A percentile compares a stretch with the other conserved stretches of the same genome.
These are phyloP conservation scores for Dolichoris vasculosae DNA, from an alignment of 1,140 invertebrate species.

Conservation along the genomic window DNA sequence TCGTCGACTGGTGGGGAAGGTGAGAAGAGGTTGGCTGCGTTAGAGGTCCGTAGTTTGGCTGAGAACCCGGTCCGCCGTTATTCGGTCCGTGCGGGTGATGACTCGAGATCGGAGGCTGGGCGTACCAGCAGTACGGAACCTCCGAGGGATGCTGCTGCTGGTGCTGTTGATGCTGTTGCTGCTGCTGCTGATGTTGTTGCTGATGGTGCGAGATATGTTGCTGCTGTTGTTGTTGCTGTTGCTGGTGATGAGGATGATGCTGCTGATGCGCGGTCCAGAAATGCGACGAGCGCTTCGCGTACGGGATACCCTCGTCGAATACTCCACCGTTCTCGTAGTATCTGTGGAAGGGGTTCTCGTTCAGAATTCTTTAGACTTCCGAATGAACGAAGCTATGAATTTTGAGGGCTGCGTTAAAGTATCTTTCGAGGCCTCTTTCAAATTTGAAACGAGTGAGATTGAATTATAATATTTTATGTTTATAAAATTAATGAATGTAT, in stretches of 20 bases:
- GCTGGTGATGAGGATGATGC: slow-evolving; percentile 60
- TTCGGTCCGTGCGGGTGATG: slow-evolving; percentile 63
- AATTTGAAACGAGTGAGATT: too few species aligned
- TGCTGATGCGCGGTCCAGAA: slow-evolving; percentile 63
- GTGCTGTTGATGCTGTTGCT: slow-evolving; percentile 54
- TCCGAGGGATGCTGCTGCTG: slow-evolving; percentile 52
- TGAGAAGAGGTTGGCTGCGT: background rate
- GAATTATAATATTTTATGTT: too few species aligned
- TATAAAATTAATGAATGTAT: too few species aligned
- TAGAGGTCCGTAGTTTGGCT: slow-evolving; percentile 57
- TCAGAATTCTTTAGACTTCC: background rate
- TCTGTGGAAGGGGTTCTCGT: slow-evolving; percentile 57
- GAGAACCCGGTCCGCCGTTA: background rate
- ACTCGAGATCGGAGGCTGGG: slow-evolving; percentile 60
- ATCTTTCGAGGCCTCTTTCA: too few species aligned
- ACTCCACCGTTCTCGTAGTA: slow-evolving; percentile 74
- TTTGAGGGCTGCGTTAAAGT: too few species aligned
- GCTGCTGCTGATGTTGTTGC: background rate
- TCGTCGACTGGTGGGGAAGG: background rate
- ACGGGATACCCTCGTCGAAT: slow-evolving; percentile 65
- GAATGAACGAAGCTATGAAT: slow-evolving; percentile 36
- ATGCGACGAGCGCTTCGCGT: slow-evolving; percentile 64
- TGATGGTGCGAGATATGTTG: background rate
- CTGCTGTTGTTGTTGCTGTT: slow-evolving; percentile 47
- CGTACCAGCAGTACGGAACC: slow-evolving; percentile 67